Percentiles rank a stretch among this genome's conserved stretches.
These are phyloP conservation scores for Xiphorhynchus elegans DNA, from an alignment of 2,113 vertebrate genomes.

Conservation along the genomic window DNA sequence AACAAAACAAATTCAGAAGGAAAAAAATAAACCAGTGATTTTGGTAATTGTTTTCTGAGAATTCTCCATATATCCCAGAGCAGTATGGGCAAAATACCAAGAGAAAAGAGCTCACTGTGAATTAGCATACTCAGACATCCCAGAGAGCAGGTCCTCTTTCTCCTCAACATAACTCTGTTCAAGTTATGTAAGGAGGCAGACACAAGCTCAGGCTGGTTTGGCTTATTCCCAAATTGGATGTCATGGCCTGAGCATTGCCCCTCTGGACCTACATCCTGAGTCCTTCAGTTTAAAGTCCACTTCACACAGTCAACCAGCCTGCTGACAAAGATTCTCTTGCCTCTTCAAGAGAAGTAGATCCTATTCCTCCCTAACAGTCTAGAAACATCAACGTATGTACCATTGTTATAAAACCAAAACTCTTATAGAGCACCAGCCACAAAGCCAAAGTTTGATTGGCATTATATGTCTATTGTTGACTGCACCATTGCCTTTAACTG, in stretches of 20 bases:
- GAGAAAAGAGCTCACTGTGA: not conserved
- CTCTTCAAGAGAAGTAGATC: not conserved
- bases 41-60: not conserved
- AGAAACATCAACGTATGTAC: not conserved
- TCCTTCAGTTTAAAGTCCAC: not conserved
- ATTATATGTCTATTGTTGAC: not conserved
- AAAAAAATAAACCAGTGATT: not conserved
- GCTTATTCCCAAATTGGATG: not conserved
- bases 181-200: not conserved
- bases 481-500: not conserved
- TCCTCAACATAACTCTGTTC: not conserved
- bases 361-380: not conserved
- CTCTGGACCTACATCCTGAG: not conserved
- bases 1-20: not conserved
- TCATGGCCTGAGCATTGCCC: not conserved
- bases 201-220: not conserved
- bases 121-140: not conserved
- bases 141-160: not conserved
- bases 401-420: not conserved
- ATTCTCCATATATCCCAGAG: not conserved
- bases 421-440: not conserved
- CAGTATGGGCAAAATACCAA: not conserved
- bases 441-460: not conserved
- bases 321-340: not conserved
- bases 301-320: not conserved